Percentiles rank a stretch among this genome's conserved stretches.
Evolutionary conservation across 2,888 invertebrate genomes (phyloP).

Genomic region (Diloba caeruleocephala): DNA sequence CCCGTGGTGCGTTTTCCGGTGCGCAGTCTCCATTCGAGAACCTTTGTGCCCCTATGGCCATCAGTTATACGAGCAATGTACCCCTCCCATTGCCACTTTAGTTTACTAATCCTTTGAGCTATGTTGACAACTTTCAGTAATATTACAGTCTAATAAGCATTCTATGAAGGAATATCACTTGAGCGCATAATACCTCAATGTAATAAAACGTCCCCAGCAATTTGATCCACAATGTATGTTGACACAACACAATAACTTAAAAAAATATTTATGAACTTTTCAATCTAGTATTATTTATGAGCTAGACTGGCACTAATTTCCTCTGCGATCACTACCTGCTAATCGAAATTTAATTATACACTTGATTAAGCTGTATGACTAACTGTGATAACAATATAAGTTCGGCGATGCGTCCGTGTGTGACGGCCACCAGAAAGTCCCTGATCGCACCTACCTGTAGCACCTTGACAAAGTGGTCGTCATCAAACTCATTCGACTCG

Average conservation of each 20-base stretch:
- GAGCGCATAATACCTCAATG: conserved; percentile 17
- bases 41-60: no score
- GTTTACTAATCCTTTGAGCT: no score
- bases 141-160: background rate
- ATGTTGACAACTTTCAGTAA: no score
- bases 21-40: no score
- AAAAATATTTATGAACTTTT: no score
- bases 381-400: conserved; percentile 4
- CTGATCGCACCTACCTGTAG: background rate
- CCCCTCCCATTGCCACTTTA: no score
- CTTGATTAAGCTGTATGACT: conserved; percentile 6
- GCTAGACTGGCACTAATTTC: conserved; percentile 3
- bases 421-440: conserved; percentile 1
- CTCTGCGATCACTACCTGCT: background rate
- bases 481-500: conserved; percentile 41
- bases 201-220: conserved; percentile 1
- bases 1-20: no score
- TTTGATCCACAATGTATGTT: conserved; percentile 7
- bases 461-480: conserved; percentile 55
- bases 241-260: no score
- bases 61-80: no score
- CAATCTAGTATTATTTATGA: no score
- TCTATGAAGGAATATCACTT: background rate
- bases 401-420: background rate
- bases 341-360: conserved; percentile 26